Conservation (phyloP, 2,888 invertebrate genomes). For the Thera obeliscata region DNA sequence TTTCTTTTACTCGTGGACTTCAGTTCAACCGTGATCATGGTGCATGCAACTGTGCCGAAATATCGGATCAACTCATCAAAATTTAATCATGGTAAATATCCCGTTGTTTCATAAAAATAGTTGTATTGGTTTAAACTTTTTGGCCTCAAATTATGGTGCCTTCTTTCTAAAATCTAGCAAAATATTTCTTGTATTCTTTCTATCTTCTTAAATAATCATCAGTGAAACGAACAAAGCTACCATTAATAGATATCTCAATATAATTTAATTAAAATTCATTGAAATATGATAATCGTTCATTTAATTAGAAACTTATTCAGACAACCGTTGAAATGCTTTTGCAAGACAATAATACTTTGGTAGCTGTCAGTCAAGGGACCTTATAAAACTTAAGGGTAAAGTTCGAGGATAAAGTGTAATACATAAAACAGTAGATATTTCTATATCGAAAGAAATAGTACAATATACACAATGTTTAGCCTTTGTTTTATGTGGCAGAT, state of each 20-base stretch:
- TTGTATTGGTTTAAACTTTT: constrained; percentile 25
- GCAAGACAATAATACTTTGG: background rate
- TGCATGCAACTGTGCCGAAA: too few species aligned
- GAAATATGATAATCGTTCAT: background rate
- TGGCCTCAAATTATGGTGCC: background rate
- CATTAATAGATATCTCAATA: too few species aligned
- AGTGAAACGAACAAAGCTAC: too few species aligned
- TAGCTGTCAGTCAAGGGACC: background rate
- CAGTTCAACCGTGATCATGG: too few species aligned
- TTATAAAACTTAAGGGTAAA: background rate
- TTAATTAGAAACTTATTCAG: background rate
- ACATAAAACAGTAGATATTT: too few species aligned
- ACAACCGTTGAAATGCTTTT: background rate
- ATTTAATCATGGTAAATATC: too few species aligned
- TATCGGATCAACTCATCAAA: too few species aligned
- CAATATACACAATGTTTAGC: background rate
- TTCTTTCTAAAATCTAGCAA: too few species aligned
- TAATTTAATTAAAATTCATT: background rate
- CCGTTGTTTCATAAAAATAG: too few species aligned
- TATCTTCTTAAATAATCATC: too few species aligned
- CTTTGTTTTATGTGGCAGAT: background rate
- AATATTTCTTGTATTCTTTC: too few species aligned
- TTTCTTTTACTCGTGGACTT: too few species aligned
- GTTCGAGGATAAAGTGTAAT: constrained; percentile 1
- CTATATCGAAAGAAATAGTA: background rate